phyloP scores from a whole-genome alignment of 2,113 vertebrate genomes.

The Scatophagus argus region DNA sequence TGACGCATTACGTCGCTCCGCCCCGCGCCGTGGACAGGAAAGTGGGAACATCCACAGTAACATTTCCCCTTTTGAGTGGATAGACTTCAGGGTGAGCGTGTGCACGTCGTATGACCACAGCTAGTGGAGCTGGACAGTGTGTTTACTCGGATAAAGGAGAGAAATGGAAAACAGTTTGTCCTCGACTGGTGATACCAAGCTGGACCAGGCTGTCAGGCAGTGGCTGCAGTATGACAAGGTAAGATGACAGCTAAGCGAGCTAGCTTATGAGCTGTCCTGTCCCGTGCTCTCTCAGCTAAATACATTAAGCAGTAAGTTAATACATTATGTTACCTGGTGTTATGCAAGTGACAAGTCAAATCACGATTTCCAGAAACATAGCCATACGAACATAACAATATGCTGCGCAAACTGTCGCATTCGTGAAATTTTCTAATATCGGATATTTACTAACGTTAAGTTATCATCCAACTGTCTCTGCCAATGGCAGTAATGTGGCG shows the following conservation, averaged over 20 bases:
- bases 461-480: too few relatives aligned
- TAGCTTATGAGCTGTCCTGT: neutral
- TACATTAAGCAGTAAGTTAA: too few relatives aligned
- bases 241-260: slow-evolving; percentile 49
- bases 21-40: neutral
- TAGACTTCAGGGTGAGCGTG: neutral
- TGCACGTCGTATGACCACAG: neutral
- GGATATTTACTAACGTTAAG: too few relatives aligned
- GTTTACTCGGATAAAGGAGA: neutral
- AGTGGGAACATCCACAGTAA: neutral
- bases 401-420: neutral
- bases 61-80: neutral
- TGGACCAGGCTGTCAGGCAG: slow-evolving; percentile 80
- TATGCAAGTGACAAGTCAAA: neutral
- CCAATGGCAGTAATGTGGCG: too few relatives aligned
- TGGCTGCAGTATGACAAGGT: slow-evolving; percentile 93
- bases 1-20: slow-evolving; percentile 43
- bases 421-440: too few relatives aligned
- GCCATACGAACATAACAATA: neutral
- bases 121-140: neutral
- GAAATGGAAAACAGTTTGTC: slow-evolving; percentile 66
- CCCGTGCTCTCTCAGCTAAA: too few relatives aligned
- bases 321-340: neutral
- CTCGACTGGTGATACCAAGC: slow-evolving; percentile 58
- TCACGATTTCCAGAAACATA: neutral